Base-by-base conservation (phyloP, 2,797 vertebrate genomes). In the Aulostomus chinensis region DNA sequence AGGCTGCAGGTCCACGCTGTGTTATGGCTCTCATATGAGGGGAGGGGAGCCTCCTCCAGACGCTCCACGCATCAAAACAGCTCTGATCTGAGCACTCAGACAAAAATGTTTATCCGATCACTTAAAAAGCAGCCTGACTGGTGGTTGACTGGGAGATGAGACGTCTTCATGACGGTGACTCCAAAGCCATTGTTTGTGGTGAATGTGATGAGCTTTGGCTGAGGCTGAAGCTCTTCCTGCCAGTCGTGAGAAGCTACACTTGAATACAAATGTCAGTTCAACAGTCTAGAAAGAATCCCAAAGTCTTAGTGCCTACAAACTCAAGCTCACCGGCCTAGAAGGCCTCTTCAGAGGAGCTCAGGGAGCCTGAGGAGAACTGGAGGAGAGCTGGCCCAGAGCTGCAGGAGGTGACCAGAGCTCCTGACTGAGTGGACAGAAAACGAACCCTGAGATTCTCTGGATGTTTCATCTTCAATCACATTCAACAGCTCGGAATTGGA, bases 1-100 rank as follows among this genome's bases (percentile, higher is more conserved):
- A 7, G 29, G 35, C 42, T 82, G 77, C 83, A 86, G 42, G 45
- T 69, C 41, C 13, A 48, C 4, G 9, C 42, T 65, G 29, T 54
- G 56, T 77, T 70, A 51, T 58, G 53, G 29, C 11, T 51, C 14
- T 28, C 38, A 20, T 12, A 43, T n/a, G 20, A 45, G 12, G 48
- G 61, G 28, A 35, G 24, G 26, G 36, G 45, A 56, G 31, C 37
- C 37, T 48, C 9, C 31, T 37, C 2, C 12, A 31, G 30, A 53
- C 43, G 40, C n/a, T 54, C 31, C 56, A 68, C 45, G 26, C 43
- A 58, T 24, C 15, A 5, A 24, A 28, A 46, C 56, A 41, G 18
- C 29, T 47, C 26, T 32, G 12, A 49, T 21, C 20, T 21, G 20
- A 3, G 20, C 20, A 21, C 3, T 21, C 20, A 21, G 20, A 21